Percentiles rank a stretch among this genome's conserved stretches.
phyloP scores from a whole-genome alignment of 1,140 invertebrate species.

The Diachasmimorpha longicaudata region DNA sequence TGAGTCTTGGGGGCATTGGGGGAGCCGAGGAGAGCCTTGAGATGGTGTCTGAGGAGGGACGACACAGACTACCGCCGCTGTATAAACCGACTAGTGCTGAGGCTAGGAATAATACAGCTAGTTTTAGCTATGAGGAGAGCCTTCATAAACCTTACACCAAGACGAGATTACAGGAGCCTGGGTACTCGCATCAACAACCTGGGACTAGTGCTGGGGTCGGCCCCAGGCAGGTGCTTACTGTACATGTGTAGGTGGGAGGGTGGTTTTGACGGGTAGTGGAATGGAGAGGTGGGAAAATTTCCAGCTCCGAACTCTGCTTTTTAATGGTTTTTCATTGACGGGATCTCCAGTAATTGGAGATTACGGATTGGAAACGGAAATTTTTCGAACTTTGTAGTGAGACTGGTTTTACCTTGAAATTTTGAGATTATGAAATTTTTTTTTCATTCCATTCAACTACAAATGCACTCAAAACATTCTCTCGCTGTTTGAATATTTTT shows the following conservation, averaged over 20 bases:
- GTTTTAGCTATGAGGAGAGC: conserved; percentile 71
- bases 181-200: conserved; percentile 46
- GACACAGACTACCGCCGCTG: conserved; percentile 66
- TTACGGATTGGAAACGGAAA: too few relatives aligned
- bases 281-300: background rate
- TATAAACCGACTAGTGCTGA: conserved; percentile 68
- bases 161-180: conserved; percentile 66
- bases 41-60: conserved; percentile 67
- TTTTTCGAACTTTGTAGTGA: too few relatives aligned
- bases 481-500: background rate
- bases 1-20: conserved; percentile 54
- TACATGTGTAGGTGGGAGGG: conserved; percentile 59
- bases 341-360: too few relatives aligned
- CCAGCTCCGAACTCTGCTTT: too few relatives aligned
- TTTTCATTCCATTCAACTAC: background rate
- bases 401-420: background rate
- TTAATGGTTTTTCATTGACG: too few relatives aligned
- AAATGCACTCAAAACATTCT: background rate
- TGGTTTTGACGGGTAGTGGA: background rate
- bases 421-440: background rate
- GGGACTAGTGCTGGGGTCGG: conserved; percentile 56
- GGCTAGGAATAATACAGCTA: conserved; percentile 79
- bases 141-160: conserved; percentile 80
- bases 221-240: conserved; percentile 65
- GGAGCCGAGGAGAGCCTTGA: conserved; percentile 68